Evolutionary conservation across 2,113 vertebrate species (phyloP), one percentile per base, ranked within the genome.

Genomic region (human (Homo sapiens)): DNA sequence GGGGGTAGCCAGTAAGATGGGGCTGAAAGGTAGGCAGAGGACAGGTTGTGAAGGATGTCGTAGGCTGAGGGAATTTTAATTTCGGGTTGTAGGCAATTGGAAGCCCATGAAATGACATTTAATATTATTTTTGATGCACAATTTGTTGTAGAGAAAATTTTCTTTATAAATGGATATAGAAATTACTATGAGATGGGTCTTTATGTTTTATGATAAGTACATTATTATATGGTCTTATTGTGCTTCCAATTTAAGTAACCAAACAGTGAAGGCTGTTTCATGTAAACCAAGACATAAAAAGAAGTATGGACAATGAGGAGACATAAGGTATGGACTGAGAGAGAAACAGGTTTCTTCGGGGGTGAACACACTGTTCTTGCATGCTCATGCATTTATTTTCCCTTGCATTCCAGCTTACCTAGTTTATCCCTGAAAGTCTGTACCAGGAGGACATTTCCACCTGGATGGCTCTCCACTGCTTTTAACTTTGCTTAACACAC

Each of bases 211-310:
- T 81, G 64, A 25, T 72, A 27, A 50, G 4, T 35, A 64, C 7
- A 11, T 81, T 90, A 86, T n/a, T 83, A 92, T 87, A 73, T 35
- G 52, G 75, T 52, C 38, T 94, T 78, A 78, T 7, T 92, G 66
- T 93, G 73, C 73, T 91, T 94, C n/a, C 85, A 89, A 96, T 73
- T 85, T 94, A 96, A 97, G 66, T 22, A 84, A 96, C 35, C 43
- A 57, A 94, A 96, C 6, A 87, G 38, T n/a, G 90, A 84, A 92
- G 32, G 14, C 11, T 45, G n/a, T 35, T 87, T 93, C 66, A 72
- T 35, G 30, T 25, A 93, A 72, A 89, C 12, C 57, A 75, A 68
- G 13, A 61, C 16, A 66, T 68, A 18, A 64, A 92, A 82, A 88
- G 40, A 18, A 82, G 45, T 18, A 90, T 4, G 17, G 73, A 43